phyloP scores from a whole-genome alignment of 2,797 vertebrate genomes.

The Sciurus carolinensis region DNA sequence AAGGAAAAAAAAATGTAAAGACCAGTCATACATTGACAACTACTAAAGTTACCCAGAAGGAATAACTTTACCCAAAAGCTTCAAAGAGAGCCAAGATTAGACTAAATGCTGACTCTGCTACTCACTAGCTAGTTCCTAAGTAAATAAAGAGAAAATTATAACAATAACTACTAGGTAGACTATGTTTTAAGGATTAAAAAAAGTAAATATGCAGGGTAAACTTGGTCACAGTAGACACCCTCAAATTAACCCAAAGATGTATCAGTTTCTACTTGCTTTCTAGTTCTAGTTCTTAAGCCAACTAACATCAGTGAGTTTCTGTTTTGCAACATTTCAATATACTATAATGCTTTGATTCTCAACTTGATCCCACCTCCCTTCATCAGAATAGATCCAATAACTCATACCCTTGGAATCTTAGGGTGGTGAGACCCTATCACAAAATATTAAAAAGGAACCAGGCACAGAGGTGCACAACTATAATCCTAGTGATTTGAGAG shows the following conservation, averaged over 20 bases:
- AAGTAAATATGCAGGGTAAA: not conserved
- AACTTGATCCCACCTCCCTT: not conserved
- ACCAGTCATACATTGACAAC: not conserved
- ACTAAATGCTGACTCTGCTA: not conserved
- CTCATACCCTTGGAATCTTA: not conserved
- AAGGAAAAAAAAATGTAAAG: not conserved
- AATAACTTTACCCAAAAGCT: not conserved
- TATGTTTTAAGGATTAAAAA: not conserved
- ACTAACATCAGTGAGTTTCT: not conserved
- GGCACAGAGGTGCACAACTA: too few species aligned
- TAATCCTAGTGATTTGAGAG: too few species aligned
- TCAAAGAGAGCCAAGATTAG: not conserved
- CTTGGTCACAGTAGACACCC: not conserved
- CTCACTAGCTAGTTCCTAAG: not conserved
- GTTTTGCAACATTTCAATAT: not conserved
- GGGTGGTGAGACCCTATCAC: too few species aligned
- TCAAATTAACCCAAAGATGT: not conserved
- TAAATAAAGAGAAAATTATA: not conserved
- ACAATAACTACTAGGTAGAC: not conserved
- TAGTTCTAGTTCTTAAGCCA: not conserved
- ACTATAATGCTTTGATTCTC: not conserved
- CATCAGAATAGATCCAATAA: not conserved
- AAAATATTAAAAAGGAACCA: too few species aligned
- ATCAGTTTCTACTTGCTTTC: conserved; percentile 28
- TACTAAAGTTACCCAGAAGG: not conserved